Evolutionary conservation across 2,888 invertebrate genomes (phyloP).

Genomic region (Drosophila quasianomalipes): DNA sequence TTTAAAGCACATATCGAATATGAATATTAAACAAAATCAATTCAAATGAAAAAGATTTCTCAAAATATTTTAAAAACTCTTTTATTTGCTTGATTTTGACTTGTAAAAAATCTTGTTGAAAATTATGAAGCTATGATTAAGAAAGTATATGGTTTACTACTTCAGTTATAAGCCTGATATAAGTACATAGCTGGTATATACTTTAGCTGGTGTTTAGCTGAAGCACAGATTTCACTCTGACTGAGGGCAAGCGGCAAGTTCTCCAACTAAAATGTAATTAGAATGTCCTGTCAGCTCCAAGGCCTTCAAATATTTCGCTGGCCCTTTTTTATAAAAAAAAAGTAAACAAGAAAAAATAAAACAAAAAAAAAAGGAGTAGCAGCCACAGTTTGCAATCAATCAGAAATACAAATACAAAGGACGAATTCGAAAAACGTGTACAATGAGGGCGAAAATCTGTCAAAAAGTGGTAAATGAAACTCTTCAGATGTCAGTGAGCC

Average conservation of each 20-base stretch:
- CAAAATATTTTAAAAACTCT: too few relatives aligned
- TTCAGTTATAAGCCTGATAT: neutral
- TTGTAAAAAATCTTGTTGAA: neutral
- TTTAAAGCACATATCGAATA: neutral
- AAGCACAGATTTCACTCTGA: constrained; percentile 4
- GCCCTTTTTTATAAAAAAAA: constrained; percentile 1
- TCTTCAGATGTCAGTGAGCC: constrained; percentile 83
- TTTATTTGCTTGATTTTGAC: neutral
- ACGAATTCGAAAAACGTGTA: constrained; percentile 23
- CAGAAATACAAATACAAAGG: constrained; percentile 43
- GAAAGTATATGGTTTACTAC: neutral
- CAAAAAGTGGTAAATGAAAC: constrained; percentile 80
- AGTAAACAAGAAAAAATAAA: neutral
- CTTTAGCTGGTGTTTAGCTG: neutral
- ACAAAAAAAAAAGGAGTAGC: neutral
- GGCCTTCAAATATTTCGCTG: constrained; percentile 11
- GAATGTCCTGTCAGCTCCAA: constrained; percentile 19
- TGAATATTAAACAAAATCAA: neutral
- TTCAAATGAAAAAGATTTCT: neutral
- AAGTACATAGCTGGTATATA: neutral
- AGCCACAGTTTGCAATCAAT: constrained; percentile 37
- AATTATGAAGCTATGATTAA: neutral
- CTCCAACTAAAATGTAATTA: constrained; percentile 18
- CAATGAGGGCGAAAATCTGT: constrained; percentile 71
- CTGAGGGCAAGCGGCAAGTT: neutral